phyloP scores from a whole-genome alignment of 1,140 invertebrate genomes.

The Drosophila repleta region DNA sequence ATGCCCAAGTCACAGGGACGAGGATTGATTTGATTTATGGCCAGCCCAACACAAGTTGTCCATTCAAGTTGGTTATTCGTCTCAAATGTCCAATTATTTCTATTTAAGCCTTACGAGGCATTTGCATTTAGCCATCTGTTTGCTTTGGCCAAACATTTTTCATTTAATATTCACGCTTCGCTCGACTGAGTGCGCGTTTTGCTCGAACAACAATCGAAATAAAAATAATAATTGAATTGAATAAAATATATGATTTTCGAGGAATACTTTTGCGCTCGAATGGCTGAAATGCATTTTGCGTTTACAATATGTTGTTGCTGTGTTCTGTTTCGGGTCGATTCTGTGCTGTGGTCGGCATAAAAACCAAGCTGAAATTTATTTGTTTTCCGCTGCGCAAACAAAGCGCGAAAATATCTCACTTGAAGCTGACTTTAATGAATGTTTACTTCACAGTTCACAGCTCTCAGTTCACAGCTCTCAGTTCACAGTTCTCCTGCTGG shows the following conservation, averaged over 20 bases:
- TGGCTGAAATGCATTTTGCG: conserved; percentile 43
- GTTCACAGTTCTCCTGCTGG: conserved; percentile 1
- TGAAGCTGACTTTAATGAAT: conserved; percentile 18
- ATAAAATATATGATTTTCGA: conserved; percentile 3
- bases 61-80: conserved; percentile 3
- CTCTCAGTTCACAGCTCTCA: neutral
- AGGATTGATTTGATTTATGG: too few species aligned
- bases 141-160: conserved; percentile 20
- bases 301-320: conserved; percentile 14
- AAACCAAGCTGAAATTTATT: conserved; percentile 35
- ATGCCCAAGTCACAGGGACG: too few species aligned
- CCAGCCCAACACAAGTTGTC: too few species aligned
- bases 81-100: too few species aligned
- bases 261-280: conserved; percentile 7
- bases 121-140: neutral
- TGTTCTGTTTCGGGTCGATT: conserved; percentile 1
- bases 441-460: conserved; percentile 34
- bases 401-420: conserved; percentile 2
- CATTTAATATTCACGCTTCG: conserved; percentile 26
- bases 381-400: conserved; percentile 2
- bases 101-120: too few species aligned
- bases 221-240: neutral
- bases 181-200: conserved; percentile 7
- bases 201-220: conserved; percentile 14
- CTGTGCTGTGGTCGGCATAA: neutral